Evolutionary conservation across 2,888 invertebrate genomes (phyloP), one percentile per base, ranked within the genome.

Genomic region (Rutpela maculata): DNA sequence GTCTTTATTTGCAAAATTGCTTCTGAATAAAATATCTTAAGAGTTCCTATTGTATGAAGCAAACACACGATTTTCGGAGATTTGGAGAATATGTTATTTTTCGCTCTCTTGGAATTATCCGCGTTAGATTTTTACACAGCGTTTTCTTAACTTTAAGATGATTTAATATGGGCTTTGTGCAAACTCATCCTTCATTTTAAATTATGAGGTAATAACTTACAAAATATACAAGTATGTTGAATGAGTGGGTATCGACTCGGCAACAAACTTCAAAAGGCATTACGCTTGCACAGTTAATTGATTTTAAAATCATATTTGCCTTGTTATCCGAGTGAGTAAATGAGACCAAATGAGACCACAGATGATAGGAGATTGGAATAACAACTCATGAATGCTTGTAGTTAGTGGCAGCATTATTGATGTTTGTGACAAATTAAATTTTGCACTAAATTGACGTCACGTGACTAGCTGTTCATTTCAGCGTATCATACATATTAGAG

Each of bases 351-450:
- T 59, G 35, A 69, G 69, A 35, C 69, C 69, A 31, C 56, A 56
- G 35, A 59, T 59, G 56, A 69, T 69, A 57, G 69, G 65, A 57
- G 74, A 67, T 67, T 74, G 67, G 57, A 74, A 70, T 65, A 76
- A 73, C 66, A 67, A 66, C 59, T 72, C 68, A 76, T 72, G 72
- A 67, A 75, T 56, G 65, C 18, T 65, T 43, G 65, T 65, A 65
- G 38, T 38, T 74, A 74, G 60, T 26, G 31, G 67, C 56, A 19
- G 63, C 71, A 70, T 63, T 75, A 69, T 75, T 65, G 67, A 76
- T 76, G 76, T 60, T 71, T 70, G 71, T 65, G 60, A 76, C 71
- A 76, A 76, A 76, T 75, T 75, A 69, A 70, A 71, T 75, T 66
- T 65, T 50, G 59, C 26, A 17, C 59, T 63, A 57, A 75, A 75